Conservation (phyloP, 1,140 invertebrate genomes). For the Lycorma delicatula region DNA sequence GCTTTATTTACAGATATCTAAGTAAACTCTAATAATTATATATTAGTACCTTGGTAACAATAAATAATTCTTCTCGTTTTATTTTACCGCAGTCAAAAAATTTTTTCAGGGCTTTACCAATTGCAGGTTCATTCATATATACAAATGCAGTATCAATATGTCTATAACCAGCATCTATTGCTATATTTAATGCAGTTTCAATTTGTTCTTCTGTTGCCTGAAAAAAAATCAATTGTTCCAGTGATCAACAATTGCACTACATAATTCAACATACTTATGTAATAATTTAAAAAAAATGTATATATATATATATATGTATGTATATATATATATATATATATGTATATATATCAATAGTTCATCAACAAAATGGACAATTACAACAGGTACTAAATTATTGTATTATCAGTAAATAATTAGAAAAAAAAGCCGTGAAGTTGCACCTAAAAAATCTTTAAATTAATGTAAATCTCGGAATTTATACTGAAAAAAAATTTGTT, state of each 20-base stretch:
- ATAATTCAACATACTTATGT: background rate
- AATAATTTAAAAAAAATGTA: background rate
- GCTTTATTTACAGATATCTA: no score
- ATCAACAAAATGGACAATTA: background rate
- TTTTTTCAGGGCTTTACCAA: slow-evolving; percentile 38
- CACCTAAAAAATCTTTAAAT: no score
- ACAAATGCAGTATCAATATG: slow-evolving; percentile 42
- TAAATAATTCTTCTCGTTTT: slow-evolving; percentile 38
- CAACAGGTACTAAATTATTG: background rate
- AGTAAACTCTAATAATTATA: no score
- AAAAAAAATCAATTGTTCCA: background rate
- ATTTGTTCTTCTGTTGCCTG: slow-evolving; percentile 26
- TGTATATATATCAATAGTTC: background rate
- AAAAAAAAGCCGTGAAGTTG: no score
- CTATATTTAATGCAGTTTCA: slow-evolving; percentile 36
- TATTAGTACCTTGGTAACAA: slow-evolving; percentile 39
- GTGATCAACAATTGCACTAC: background rate
- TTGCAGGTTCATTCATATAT: slow-evolving; percentile 39
- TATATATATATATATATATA: no score
- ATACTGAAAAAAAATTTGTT: no score
- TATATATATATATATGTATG: no score
- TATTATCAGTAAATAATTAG: background rate
- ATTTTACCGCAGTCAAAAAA: slow-evolving; percentile 35
- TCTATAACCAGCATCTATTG: slow-evolving; percentile 41
- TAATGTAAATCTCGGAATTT: no score